Base-by-base conservation (phyloP, 2,888 invertebrate genomes). In the Tupiocoris notatus region DNA sequence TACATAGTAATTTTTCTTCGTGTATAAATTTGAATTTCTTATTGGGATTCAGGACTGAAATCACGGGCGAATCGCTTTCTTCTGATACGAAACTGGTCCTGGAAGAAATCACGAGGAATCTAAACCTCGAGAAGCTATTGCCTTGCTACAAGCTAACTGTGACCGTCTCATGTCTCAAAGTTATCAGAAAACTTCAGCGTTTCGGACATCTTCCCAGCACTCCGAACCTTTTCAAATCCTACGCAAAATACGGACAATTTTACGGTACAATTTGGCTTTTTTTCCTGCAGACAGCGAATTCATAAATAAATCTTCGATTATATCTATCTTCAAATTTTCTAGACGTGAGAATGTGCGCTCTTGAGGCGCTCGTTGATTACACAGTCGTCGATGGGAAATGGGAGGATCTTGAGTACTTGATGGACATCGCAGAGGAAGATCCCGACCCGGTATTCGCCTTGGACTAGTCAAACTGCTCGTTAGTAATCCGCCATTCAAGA, bases 71-170 rank as follows among this genome's bases (percentile, higher is more conserved):
- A 81, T 94, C 91, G 0, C 84, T 98, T 68, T 94, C 96, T 59
- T 88, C 92, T 0, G 96, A 98, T 83, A 95, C 95, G 0, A 94
- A 92, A 85, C 87, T 90, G 18, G 94, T 98, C 9, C 84, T 98
- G 73, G 96, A 97, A 83, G 98, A 99, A 85, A 91, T 99, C 16
- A 96, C 96, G 0, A 88, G 97, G 68, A 90, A 94, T 79, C 84
- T 99, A 9, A 99, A 99, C 85, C 85, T 98, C 82, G 99, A 99
- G 84, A 98, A 98, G 83, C 89, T 96, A 80, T 86, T 98, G 79
- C 96, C 96, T 0, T 96, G 95, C 81, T 98, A 97, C 83, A 94
- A 95, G 83, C 92, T 91, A 82, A 92, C 93, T 0, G 93, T 96
- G 1, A 93, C 96, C 0, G 93, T 95, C 0, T 90, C 93, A 68